Evolutionary conservation across 2,888 invertebrate genomes (phyloP).

Genomic region (Pollenia angustigena): DNA sequence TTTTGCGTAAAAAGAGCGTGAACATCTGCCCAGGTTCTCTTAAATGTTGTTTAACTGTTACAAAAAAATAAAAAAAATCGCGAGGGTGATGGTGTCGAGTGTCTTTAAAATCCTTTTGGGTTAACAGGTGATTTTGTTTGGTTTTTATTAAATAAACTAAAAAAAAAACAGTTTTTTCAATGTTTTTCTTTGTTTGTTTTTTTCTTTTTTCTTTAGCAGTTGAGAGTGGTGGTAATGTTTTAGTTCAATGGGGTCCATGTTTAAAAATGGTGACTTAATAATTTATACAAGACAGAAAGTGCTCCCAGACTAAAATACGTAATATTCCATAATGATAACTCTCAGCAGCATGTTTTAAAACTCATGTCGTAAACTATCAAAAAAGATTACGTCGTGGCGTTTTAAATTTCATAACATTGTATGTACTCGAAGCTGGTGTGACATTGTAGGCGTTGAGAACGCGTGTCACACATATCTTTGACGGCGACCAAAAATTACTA

Average conservation of each 20-base stretch:
- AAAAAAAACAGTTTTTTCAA: background rate
- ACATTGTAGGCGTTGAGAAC: too few species aligned
- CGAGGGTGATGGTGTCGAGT: background rate
- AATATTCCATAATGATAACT: too few species aligned
- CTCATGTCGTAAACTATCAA: too few species aligned
- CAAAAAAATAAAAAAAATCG: background rate
- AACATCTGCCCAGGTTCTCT: slow-evolving; percentile 50
- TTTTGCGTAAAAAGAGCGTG: slow-evolving; percentile 43
- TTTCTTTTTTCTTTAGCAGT: background rate
- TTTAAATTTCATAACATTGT: too few species aligned
- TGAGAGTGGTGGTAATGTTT: slow-evolving; percentile 11
- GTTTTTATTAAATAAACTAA: slow-evolving; percentile 15
- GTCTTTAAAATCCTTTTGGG: slow-evolving; percentile 60
- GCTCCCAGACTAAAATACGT: too few species aligned
- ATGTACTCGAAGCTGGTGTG: too few species aligned
- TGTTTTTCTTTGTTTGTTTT: background rate
- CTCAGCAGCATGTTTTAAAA: too few species aligned
- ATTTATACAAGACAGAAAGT: background rate
- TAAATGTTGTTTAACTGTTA: slow-evolving; percentile 6
- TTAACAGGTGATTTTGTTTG: slow-evolving; percentile 70
- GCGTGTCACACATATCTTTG: too few species aligned
- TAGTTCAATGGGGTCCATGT: slow-evolving; percentile 23
- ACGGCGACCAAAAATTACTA: too few species aligned
- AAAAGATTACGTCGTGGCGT: too few species aligned
- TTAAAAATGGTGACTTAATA: background rate